Percentiles rank a stretch among this genome's conserved stretches.
These are phyloP conservation scores for Drosophila murphyi DNA, from an alignment of 1,140 invertebrate genomes.

Conservation along the genomic window DNA sequence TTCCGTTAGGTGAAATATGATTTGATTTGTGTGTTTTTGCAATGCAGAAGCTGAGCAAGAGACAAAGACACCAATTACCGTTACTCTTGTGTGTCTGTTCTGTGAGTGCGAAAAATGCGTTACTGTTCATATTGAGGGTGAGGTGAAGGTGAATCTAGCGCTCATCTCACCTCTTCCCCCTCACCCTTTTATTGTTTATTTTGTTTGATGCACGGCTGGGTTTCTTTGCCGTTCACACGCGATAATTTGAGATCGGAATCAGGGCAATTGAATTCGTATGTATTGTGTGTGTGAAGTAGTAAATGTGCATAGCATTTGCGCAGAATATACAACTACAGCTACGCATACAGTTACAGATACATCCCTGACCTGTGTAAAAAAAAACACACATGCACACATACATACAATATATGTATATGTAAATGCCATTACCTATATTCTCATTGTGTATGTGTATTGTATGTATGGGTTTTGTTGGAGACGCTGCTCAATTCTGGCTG, in stretches of 20 bases:
- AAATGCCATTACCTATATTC: slow-evolving; percentile 34
- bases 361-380: slow-evolving; percentile 52
- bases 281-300: neutral
- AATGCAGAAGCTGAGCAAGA: slow-evolving; percentile 11
- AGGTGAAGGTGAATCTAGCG: slow-evolving; percentile 11
- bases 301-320: slow-evolving; percentile 29
- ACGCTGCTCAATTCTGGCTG: neutral
- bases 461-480: neutral
- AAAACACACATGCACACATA: slow-evolving; percentile 18
- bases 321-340: slow-evolving; percentile 17
- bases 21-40: neutral
- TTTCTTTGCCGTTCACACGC: slow-evolving; percentile 2
- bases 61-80: slow-evolving; percentile 22
- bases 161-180: neutral
- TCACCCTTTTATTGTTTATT: neutral
- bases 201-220: neutral
- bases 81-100: slow-evolving; percentile 13
- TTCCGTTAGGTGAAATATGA: slow-evolving; percentile 8
- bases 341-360: slow-evolving; percentile 29
- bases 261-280: neutral
- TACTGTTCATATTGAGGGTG: slow-evolving; percentile 8
- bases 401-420: slow-evolving; percentile 12
- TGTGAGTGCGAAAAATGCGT: slow-evolving; percentile 15
- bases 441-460: slow-evolving; percentile 7
- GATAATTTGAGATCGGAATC: slow-evolving; percentile 16